Conservation (phyloP, 1,140 invertebrate genomes). For the Lepidotrigona ventralis region DNA sequence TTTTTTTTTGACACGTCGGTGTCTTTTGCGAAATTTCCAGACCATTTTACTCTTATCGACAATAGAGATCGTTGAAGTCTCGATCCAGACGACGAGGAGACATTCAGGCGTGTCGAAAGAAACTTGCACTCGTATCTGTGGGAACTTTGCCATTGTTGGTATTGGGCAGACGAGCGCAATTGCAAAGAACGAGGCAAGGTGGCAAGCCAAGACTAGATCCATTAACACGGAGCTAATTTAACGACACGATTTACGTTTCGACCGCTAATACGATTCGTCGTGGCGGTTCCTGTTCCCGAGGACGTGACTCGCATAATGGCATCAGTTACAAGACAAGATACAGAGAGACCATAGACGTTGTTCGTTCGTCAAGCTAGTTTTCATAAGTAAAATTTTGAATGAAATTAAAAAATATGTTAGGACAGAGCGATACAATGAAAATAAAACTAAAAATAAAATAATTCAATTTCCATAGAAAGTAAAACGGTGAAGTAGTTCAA, state of each 20-base stretch:
- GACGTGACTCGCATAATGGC: slow-evolving; percentile 29
- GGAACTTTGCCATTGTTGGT: neutral
- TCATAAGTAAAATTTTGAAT: neutral
- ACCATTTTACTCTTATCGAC: neutral
- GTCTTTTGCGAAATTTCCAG: too few relatives aligned
- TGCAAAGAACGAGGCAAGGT: slow-evolving; percentile 14
- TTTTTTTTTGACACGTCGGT: too few relatives aligned
- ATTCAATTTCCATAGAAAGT: neutral
- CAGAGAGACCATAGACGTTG: neutral
- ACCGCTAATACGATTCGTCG: slow-evolving; percentile 15
- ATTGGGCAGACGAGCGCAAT: slow-evolving; percentile 13
- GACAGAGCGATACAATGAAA: neutral
- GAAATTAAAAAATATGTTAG: neutral
- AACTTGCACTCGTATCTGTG: neutral
- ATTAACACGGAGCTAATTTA: slow-evolving; percentile 45
- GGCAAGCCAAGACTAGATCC: neutral
- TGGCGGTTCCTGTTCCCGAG: neutral
- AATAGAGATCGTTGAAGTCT: neutral
- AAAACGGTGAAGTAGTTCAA: neutral
- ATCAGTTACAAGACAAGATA: neutral
- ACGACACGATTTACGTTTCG: slow-evolving; percentile 29
- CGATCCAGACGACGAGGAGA: neutral
- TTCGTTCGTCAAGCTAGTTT: neutral
- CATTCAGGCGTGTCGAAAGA: neutral
- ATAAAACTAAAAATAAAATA: neutral